Base-by-base conservation (phyloP, 2,113 vertebrate genomes). In the Ellobius talpinus region DNA sequence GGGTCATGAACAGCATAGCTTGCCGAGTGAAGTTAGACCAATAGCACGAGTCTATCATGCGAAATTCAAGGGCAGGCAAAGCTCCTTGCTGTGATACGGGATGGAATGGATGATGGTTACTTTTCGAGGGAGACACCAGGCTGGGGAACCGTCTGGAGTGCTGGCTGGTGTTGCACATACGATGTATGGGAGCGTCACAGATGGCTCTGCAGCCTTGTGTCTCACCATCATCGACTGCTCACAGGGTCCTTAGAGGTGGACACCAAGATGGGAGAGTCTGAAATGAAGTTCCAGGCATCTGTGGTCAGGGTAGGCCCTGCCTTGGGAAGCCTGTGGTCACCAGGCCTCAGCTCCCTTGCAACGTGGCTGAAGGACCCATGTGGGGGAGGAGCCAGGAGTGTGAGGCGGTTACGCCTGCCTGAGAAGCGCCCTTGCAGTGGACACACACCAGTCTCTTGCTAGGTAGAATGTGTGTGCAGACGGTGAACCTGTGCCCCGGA, bases 371-470 rank as follows among this genome's bases (percentile, higher is more conserved):
- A 19, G 47, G 19, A 23, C 33, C 36, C 82, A 29, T 85, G 17
- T 58, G 17, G 55, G 55, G 5, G 55, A 21, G 58, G 58, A 58
- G 58, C 55, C 55, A 21, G 55, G 55, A 5, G 55, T 1, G 55
- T 6, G 17, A 47, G 52, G 81, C 19, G 6, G n/a, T 24, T 23
- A 24, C 55, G 36, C 16, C 4, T 47, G 21, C 73, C 65, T 36
- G 33, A 36, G 3, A 33, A 16, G 39, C 0, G 1, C 0, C 0
- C 58, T 10, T 14, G 36, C 9, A 0, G 16, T 3, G 33, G 77
- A n/a, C 65, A 39, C 9, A 5, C 10, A 7, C 7, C 84, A 0
- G 0, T 70, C 21, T 77, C 50, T 63, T 63, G 4, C 29, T 14
- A 1, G 16, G 55, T n/a, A 29, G 55, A 36, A 1, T 45, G 24